Percentiles rank a stretch among this genome's conserved stretches.
Evolutionary conservation across 1,140 invertebrate species (phyloP).

Genomic region (Catajapyx aquilonaris): DNA sequence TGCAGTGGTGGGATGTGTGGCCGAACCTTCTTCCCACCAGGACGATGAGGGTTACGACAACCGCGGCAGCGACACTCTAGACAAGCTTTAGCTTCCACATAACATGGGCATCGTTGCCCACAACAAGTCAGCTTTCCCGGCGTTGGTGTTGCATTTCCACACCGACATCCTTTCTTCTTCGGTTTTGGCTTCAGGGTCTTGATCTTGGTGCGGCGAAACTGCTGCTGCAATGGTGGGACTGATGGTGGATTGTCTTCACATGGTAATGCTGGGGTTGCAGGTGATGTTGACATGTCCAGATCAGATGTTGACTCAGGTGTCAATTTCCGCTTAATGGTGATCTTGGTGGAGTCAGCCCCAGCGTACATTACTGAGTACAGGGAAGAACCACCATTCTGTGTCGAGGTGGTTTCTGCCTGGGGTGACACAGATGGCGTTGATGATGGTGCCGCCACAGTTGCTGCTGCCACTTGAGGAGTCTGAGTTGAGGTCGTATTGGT

Average conservation of each 20-base stretch:
- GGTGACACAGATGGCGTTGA: conserved; percentile 23
- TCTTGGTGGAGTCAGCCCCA: conserved; percentile 47
- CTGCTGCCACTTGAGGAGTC: conserved; percentile 1
- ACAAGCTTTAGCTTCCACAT: conserved; percentile 66
- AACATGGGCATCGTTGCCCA: conserved; percentile 80
- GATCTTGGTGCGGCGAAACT: not conserved
- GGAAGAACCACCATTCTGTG: conserved; percentile 40
- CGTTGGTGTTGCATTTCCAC: conserved; percentile 69
- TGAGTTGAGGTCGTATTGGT: conserved; percentile 36
- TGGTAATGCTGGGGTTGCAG: not conserved
- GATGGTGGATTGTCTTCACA: not conserved
- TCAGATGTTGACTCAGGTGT: conserved; percentile 9
- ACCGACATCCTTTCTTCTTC: conserved; percentile 51
- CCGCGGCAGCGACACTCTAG: conserved; percentile 72
- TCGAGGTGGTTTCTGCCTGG: too few species aligned
- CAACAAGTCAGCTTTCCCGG: conserved; percentile 79
- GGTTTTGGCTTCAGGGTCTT: conserved; percentile 24
- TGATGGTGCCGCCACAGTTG: not conserved
- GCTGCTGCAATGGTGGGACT: not conserved
- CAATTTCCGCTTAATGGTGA: conserved; percentile 56
- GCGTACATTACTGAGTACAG: conserved; percentile 58
- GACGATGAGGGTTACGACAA: conserved; percentile 67
- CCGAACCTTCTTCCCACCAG: conserved; percentile 50
- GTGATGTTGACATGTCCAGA: conserved; percentile 4
- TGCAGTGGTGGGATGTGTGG: conserved; percentile 36